These are phyloP conservation scores for Gobio gobio DNA, from an alignment of 2,113 vertebrate species.

Conservation along the genomic window DNA sequence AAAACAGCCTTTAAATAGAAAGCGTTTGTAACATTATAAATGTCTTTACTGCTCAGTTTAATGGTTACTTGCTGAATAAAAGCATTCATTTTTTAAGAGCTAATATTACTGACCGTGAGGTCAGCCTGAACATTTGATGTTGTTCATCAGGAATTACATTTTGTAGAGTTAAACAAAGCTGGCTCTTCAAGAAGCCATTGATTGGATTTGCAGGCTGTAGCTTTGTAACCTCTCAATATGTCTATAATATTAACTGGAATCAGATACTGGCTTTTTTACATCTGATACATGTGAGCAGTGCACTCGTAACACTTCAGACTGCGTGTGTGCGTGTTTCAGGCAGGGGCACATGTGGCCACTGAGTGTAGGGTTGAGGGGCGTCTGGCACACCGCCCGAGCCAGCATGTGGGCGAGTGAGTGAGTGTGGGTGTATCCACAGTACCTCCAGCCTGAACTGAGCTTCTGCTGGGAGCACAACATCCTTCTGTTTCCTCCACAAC, in stretches of 20 bases:
- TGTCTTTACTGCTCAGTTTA: not conserved
- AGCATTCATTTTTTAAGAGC: not conserved
- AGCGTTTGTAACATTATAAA: not conserved
- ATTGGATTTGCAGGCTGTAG: not conserved
- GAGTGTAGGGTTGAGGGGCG: conserved; percentile 55
- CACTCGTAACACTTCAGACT: conserved; percentile 1
- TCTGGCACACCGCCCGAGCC: conserved; percentile 68
- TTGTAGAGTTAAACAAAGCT: not conserved
- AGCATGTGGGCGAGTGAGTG: conserved; percentile 68
- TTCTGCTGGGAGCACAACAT: conserved; percentile 59
- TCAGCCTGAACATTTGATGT: not conserved
- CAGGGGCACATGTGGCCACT: conserved; percentile 52
- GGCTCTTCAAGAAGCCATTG: not conserved
- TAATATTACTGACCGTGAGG: not conserved
- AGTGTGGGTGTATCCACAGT: conserved; percentile 76
- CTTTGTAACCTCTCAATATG: not conserved
- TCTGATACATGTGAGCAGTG: not conserved
- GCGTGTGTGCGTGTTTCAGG: conserved; percentile 16
- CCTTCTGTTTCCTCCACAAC: conserved; percentile 71
- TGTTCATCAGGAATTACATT: not conserved
- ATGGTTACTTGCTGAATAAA: not conserved
- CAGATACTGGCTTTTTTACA: not conserved
- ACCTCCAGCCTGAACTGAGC: conserved; percentile 59
- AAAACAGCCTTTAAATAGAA: not conserved
- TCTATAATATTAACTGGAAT: not conserved